Percentiles rank a stretch among this genome's conserved stretches.
Evolutionary conservation across 2,113 vertebrate genomes (phyloP).

Genomic region (Anseranas semipalmata): DNA sequence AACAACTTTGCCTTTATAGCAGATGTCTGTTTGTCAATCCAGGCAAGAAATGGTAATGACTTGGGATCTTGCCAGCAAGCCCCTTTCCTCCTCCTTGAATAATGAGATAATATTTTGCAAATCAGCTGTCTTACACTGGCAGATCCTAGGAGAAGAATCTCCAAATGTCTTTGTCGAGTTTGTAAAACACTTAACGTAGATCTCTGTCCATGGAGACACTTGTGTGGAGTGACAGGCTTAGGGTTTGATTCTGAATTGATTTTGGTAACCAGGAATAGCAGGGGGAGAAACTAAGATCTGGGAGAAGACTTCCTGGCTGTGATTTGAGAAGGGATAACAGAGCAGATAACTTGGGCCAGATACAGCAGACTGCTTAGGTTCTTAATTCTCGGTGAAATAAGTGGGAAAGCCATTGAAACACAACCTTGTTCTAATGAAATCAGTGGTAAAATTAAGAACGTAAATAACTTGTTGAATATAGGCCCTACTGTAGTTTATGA

Average conservation of each 20-base stretch:
- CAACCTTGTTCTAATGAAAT: neutral
- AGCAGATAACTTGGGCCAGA: neutral
- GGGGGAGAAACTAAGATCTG: neutral
- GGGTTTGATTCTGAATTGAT: neutral
- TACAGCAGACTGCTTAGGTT: neutral
- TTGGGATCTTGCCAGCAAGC: neutral
- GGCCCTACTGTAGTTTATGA: neutral
- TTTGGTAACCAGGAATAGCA: neutral
- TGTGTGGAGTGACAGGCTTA: neutral
- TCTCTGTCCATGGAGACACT: neutral
- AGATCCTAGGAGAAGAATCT: neutral
- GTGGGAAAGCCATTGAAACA: neutral
- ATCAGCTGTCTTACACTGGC: neutral
- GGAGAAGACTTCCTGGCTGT: neutral
- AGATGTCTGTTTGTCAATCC: neutral
- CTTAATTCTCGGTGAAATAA: neutral
- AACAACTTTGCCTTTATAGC: neutral
- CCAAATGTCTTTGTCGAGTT: neutral
- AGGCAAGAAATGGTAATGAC: neutral
- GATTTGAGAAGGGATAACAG: neutral
- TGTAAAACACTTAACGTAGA: neutral
- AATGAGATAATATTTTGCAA: neutral
- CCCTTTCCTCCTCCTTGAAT: neutral
- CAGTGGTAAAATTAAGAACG: neutral
- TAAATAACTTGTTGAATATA: neutral